phyloP scores from a whole-genome alignment of 2,797 vertebrate genomes.

The Myotis planiceps region DNA sequence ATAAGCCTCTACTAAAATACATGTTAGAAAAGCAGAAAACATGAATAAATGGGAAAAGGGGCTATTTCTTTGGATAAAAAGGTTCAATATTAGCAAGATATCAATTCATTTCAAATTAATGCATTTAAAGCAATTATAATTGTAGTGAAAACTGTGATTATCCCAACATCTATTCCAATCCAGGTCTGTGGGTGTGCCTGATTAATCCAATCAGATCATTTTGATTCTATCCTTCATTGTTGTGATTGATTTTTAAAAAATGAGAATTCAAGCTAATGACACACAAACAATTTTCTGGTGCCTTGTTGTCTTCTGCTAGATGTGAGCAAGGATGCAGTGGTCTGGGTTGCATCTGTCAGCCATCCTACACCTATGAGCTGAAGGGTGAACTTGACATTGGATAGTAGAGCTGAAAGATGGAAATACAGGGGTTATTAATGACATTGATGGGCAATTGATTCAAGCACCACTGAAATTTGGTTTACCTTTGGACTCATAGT shows the following conservation, averaged over 20 bases:
- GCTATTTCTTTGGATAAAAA: neutral
- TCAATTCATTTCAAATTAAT: neutral
- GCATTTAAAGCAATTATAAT: neutral
- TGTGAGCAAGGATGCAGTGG: neutral
- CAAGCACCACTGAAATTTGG: neutral
- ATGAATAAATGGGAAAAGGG: neutral
- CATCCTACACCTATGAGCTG: neutral
- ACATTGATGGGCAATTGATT: neutral
- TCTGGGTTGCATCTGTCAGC: neutral
- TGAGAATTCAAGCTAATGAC: neutral
- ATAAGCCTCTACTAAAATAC: neutral
- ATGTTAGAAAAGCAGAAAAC: conserved; percentile 20
- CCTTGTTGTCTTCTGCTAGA: neutral
- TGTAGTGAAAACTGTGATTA: neutral
- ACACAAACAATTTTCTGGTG: neutral
- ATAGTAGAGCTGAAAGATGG: neutral
- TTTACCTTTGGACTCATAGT: neutral
- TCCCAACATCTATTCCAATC: neutral
- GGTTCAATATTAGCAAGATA: neutral
- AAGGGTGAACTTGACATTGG: neutral
- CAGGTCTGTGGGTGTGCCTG: neutral
- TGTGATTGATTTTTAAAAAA: neutral
- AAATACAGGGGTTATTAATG: neutral
- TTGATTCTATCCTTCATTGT: neutral
- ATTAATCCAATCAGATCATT: neutral